phyloP scores from a whole-genome alignment of 2,888 invertebrate species.

The Diploptera punctata region DNA sequence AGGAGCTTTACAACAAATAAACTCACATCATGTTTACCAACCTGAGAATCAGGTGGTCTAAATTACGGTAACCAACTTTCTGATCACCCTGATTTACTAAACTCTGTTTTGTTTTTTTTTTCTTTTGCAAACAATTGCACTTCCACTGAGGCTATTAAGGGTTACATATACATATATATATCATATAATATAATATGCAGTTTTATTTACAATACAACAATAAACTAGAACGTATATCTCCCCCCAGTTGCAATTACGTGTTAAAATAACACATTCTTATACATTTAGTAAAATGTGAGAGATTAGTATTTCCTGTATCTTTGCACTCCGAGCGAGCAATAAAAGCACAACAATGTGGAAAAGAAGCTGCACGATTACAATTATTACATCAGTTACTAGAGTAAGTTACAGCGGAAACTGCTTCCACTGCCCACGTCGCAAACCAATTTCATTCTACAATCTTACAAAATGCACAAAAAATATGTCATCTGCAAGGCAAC shows the following conservation, averaged over 20 bases:
- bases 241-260: constrained; percentile 5
- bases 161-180: constrained; percentile 36
- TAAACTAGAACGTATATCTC: constrained; percentile 35
- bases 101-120: no score
- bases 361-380: constrained; percentile 18
- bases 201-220: constrained; percentile 41
- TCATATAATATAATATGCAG: constrained; percentile 28
- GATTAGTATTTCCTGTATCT: constrained; percentile 6
- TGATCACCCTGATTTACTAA: constrained; percentile 21
- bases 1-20: no score
- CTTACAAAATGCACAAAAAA: not conserved
- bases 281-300: constrained; percentile 25
- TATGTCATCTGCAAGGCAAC: not conserved
- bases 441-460: not conserved
- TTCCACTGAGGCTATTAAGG: constrained; percentile 29
- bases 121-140: constrained; percentile 25
- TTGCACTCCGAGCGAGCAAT: constrained; percentile 1
- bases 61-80: constrained; percentile 26
- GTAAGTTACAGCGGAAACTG: constrained; percentile 11
- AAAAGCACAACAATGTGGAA: constrained; percentile 22
- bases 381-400: constrained; percentile 16
- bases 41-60: constrained; percentile 9
- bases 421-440: constrained; percentile 14
- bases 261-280: constrained; percentile 22
- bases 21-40: not conserved